Conservation (phyloP, 2,113 vertebrate genomes). For the Oreochromis tanganicae region DNA sequence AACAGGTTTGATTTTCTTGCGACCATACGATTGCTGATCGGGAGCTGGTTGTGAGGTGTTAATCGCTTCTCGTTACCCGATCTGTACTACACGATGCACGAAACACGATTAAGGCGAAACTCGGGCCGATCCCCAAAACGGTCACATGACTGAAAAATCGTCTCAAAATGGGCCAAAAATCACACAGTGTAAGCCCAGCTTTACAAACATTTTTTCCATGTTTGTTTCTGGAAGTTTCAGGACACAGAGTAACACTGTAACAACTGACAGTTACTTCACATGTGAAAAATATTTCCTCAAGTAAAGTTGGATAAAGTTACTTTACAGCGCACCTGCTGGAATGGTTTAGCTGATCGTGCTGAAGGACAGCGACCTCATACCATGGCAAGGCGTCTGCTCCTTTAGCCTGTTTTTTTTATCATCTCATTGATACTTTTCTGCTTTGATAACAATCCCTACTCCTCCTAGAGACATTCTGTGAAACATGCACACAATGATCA, state of each 20-base stretch:
- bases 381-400: fast-evolving
- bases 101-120: background rate
- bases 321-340: background rate
- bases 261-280: background rate
- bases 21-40: background rate
- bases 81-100: fast-evolving
- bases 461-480: background rate
- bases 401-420: background rate
- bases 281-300: background rate
- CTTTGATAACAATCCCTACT: fast-evolving
- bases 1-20: background rate
- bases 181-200: fast-evolving
- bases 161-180: background rate
- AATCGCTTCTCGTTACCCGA: background rate
- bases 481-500: background rate
- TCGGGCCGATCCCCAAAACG: fast-evolving
- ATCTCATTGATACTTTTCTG: background rate
- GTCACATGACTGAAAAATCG: background rate
- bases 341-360: background rate
- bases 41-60: background rate
- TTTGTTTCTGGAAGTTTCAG: background rate
- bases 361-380: background rate
- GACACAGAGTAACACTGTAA: background rate
- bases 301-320: background rate
- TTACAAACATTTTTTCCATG: background rate